Evolutionary conservation across 2,113 vertebrate species (phyloP).

Genomic region (Suncus etruscus): DNA sequence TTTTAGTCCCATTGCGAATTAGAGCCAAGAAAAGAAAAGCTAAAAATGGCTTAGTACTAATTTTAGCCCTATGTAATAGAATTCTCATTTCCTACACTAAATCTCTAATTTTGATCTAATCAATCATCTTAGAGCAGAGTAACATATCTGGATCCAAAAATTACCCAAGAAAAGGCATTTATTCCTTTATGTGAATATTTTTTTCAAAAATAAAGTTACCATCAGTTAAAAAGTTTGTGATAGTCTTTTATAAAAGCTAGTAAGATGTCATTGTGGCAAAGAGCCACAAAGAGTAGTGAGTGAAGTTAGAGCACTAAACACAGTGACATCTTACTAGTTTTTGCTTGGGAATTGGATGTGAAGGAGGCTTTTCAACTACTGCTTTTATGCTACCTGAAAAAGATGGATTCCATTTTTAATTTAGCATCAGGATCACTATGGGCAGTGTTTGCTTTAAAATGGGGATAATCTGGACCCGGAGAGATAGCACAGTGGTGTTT

Average conservation of each 20-base stretch:
- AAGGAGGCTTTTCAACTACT: not conserved
- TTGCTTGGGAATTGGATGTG: not conserved
- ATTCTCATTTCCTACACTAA: slow-evolving; percentile 76
- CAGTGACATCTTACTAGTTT: not conserved
- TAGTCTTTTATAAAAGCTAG: slow-evolving; percentile 36
- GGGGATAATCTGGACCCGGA: too few relatives aligned
- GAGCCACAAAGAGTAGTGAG: too few relatives aligned
- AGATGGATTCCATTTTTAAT: not conserved
- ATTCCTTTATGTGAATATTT: slow-evolving; percentile 31
- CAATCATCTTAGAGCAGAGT: slow-evolving; percentile 61
- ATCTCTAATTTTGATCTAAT: slow-evolving; percentile 70
- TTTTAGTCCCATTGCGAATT: slow-evolving; percentile 56
- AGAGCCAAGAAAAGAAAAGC: slow-evolving; percentile 62
- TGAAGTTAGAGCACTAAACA: too few relatives aligned
- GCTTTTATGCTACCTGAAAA: not conserved
- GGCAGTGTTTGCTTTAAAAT: not conserved
- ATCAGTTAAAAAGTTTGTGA: not conserved
- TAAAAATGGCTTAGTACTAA: slow-evolving; percentile 75
- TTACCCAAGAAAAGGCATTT: slow-evolving; percentile 56
- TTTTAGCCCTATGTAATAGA: slow-evolving; percentile 72
- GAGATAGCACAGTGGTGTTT: too few relatives aligned
- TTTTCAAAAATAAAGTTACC: slow-evolving; percentile 52
- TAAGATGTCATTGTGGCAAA: not conserved
- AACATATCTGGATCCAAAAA: slow-evolving; percentile 69
- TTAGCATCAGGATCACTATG: not conserved